Conservation (phyloP, 35 echinoderm and acorn worm genomes). For the Apostichopus parvimensis region DNA sequence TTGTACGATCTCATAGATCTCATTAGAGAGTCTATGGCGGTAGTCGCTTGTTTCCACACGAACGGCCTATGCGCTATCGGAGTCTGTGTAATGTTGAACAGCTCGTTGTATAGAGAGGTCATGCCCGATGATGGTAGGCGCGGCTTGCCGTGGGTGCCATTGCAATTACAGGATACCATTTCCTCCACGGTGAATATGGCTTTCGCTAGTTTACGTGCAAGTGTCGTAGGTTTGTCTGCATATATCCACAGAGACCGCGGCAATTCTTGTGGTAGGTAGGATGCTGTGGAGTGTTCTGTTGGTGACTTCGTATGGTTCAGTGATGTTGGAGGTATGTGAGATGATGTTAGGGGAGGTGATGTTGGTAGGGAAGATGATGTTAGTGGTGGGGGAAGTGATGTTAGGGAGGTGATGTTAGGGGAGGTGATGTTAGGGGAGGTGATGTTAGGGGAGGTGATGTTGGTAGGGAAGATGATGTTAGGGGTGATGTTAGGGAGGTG, state of each 20-base stretch:
- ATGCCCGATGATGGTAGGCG: neutral
- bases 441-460: neutral
- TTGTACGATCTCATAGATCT: neutral
- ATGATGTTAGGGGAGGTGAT: too few relatives aligned
- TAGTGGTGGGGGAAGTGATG: too few relatives aligned
- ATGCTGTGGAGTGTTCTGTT: neutral
- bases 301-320: neutral
- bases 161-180: neutral
- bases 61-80: neutral
- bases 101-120: neutral
- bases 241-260: neutral
- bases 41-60: neutral
- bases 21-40: neutral
- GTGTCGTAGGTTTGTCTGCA: neutral
- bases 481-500: too few relatives aligned
- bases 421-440: too few relatives aligned
- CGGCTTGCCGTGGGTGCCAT: neutral
- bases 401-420: too few relatives aligned
- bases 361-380: too few relatives aligned
- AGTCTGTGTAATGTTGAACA: neutral
- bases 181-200: neutral
- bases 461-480: neutral
- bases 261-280: neutral
- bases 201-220: neutral
- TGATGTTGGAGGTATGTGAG: neutral